phyloP scores from a whole-genome alignment of 2,797 vertebrate genomes.

The Ibycter americanus region DNA sequence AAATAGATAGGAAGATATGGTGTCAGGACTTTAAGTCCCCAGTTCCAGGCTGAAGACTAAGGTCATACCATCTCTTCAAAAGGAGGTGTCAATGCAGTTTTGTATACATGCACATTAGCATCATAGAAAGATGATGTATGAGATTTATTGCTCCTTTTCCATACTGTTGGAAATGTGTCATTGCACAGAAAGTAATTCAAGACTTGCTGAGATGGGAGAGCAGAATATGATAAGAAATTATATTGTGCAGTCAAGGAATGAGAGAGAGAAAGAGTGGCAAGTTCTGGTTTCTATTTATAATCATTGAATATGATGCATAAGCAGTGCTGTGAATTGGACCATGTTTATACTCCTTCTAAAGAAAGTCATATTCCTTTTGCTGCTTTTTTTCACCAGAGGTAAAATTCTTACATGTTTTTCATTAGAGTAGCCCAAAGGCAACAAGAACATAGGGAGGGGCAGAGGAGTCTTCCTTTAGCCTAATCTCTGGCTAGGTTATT shows the following conservation, averaged over 20 bases:
- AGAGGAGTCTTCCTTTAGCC: neutral
- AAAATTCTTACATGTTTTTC: neutral
- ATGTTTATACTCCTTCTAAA: neutral
- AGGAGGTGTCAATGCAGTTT: neutral
- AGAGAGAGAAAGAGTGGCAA: neutral
- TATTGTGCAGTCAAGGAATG: neutral
- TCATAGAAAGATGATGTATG: neutral
- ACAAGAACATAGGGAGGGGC: neutral
- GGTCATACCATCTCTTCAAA: neutral
- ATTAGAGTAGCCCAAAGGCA: neutral
- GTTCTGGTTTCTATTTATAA: neutral
- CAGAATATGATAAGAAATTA: neutral
- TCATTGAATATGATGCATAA: neutral
- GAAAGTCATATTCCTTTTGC: neutral
- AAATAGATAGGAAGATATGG: neutral
- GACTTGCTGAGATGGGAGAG: neutral
- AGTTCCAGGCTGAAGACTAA: neutral
- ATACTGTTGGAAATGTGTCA: neutral
- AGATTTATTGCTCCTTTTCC: neutral
- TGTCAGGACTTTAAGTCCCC: neutral
- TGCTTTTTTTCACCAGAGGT: neutral
- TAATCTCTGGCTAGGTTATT: neutral
- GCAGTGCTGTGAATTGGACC: neutral
- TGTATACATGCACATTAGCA: neutral
- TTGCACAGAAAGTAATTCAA: neutral